Evolutionary conservation across 2,888 invertebrate genomes (phyloP).

Genomic region (Agriotes lineatus): DNA sequence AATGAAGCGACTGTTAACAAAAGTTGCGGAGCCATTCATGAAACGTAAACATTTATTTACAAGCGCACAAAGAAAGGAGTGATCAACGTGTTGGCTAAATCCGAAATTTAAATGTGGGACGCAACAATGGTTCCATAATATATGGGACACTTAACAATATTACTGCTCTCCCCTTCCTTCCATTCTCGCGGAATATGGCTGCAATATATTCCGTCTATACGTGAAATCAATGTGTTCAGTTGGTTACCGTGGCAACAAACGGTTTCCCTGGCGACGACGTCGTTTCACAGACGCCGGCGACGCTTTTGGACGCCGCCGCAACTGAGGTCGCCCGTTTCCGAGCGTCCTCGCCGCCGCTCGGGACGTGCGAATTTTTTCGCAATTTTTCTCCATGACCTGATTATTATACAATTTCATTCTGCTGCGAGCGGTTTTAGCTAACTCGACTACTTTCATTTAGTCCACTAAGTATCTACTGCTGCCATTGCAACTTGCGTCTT

Average conservation of each 20-base stretch:
- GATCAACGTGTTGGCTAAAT: constrained; percentile 48
- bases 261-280: constrained; percentile 53
- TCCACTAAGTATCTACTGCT: background rate
- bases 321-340: constrained; percentile 25
- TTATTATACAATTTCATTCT: constrained; percentile 45
- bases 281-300: constrained; percentile 49
- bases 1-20: constrained; percentile 23
- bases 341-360: constrained; percentile 34
- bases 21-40: constrained; percentile 18
- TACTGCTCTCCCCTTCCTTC: constrained; percentile 50
- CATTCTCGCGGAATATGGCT: constrained; percentile 56
- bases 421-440: constrained; percentile 24
- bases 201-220: constrained; percentile 67
- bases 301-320: constrained; percentile 44
- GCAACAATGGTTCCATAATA: constrained; percentile 61
- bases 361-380: constrained; percentile 47
- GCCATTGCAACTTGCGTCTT: background rate
- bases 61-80: constrained; percentile 40
- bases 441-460: constrained; percentile 25
- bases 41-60: constrained; percentile 30
- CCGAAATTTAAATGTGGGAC: constrained; percentile 56
- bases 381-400: constrained; percentile 53
- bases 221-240: constrained; percentile 67
- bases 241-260: constrained; percentile 58
- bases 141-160: constrained; percentile 64